These are phyloP conservation scores for Cephus pygmeus DNA, from an alignment of 2,888 invertebrate species.

Conservation along the genomic window DNA sequence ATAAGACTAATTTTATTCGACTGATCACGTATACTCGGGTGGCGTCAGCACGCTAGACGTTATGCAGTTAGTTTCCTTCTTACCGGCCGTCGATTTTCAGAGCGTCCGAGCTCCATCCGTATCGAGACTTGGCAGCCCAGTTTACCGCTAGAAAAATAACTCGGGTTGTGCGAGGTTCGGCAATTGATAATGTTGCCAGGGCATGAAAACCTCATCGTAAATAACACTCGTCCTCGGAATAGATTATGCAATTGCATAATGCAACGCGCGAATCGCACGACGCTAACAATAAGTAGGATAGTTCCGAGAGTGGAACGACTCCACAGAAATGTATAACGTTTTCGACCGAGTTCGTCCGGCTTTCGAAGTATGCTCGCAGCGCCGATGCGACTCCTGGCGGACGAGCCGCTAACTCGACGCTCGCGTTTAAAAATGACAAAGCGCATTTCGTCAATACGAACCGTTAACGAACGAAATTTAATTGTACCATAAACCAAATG, in stretches of 20 bases:
- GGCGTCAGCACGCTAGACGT: neutral
- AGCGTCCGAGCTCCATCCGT: neutral
- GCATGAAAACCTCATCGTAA: conserved; percentile 21
- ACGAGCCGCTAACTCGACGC: neutral
- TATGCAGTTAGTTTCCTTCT: neutral
- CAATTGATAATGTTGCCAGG: conserved; percentile 38
- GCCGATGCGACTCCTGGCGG: neutral
- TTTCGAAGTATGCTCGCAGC: neutral
- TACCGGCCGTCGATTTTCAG: neutral
- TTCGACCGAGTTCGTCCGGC: neutral
- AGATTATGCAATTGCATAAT: neutral
- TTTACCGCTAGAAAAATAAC: conserved; percentile 30
- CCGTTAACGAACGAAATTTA: neutral
- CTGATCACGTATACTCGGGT: neutral
- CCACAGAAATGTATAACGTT: neutral
- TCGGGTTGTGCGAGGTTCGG: conserved; percentile 23
- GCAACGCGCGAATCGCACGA: neutral
- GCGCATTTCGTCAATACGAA: neutral
- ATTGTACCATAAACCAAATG: neutral
- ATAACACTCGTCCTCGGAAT: neutral
- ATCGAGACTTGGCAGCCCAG: neutral
- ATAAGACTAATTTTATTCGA: neutral
- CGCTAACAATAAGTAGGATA: neutral
- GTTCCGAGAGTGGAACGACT: neutral
- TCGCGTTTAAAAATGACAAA: neutral